Evolutionary conservation across 1,140 invertebrate genomes (phyloP), one percentile per base, ranked within the genome.

Genomic region (Panagrolaimus sp.): DNA sequence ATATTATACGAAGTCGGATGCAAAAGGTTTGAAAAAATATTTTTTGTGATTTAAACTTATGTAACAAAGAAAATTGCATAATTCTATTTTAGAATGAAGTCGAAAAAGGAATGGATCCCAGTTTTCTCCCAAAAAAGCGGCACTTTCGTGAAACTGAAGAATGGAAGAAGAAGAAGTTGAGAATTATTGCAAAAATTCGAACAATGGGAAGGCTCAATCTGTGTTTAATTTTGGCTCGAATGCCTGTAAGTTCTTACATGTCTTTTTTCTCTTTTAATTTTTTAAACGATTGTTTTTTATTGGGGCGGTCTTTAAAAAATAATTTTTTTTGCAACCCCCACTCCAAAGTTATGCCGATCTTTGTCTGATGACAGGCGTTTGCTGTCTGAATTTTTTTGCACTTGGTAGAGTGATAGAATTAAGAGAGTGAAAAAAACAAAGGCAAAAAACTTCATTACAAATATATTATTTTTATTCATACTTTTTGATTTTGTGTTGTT

Each of bases 211-310:
- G 73, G 53, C 70, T 81, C 63, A 83, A 81, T 45, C 62, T 81
- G 47, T 77, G 77, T n/a, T 61, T 83, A 38, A 62, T 81, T 11
- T 27, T 81, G 14, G 63, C 74, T 9, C 66, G 75, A 65, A 79
- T 83, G 78, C 79, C 81, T 65, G 79, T 81, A 63, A 61, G 79
- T 68, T n/a, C n/a, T n/a, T n/a, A n/a, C n/a, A n/a, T n/a, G n/a
- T n/a, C n/a, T n/a, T n/a, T 66, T 23, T 38, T 38, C 31, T 38
- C 31, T 38, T 38, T 38, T 38, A 2, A 38, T 38, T 38, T 38
- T 38, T 38, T 38, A 38, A 38, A 38, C 7, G 31, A 4, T 38
- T 7, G 7, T 38, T 38, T 38, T 38, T 38, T 38, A 38, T 38
- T 38, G 7, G 31, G 31, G 31, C 31, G 31, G 31, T 38, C 31